Percentiles rank a stretch among this genome's conserved stretches.
Conservation (phyloP, 2,888 invertebrate species). For the Stegana nigrithorax region DNA sequence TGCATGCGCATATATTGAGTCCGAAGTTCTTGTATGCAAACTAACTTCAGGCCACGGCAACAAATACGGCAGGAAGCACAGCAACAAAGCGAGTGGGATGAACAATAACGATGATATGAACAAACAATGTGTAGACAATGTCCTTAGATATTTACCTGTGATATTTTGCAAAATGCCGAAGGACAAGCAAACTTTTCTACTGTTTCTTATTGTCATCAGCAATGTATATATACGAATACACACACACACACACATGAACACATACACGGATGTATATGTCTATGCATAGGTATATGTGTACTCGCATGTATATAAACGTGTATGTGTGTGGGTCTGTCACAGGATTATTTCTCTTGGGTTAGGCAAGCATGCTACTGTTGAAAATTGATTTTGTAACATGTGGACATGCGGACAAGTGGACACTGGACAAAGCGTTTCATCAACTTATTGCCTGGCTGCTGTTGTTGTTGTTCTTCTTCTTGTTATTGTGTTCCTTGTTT, state of each 20-base stretch:
- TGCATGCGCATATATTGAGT: no score
- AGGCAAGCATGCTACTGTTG: conserved; percentile 56
- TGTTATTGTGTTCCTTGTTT: neutral
- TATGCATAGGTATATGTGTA: neutral
- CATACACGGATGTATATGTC: neutral
- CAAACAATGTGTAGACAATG: conserved; percentile 45
- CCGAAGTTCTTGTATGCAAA: neutral
- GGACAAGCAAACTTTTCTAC: conserved; percentile 28
- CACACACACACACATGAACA: neutral
- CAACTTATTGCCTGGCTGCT: conserved; percentile 6
- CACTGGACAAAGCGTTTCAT: conserved; percentile 12
- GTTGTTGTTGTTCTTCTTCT: neutral
- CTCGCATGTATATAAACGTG: neutral
- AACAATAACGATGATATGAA: no score
- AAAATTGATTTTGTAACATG: conserved; percentile 55
- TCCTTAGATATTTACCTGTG: conserved; percentile 53
- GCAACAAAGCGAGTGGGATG: no score
- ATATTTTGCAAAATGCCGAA: conserved; percentile 45
- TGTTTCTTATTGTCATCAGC: neutral
- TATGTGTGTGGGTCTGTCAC: neutral
- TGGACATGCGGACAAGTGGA: neutral
- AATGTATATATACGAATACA: neutral
- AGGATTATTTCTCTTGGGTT: conserved; percentile 45
- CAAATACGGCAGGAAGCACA: no score
- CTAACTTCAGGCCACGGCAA: neutral